Evolutionary conservation across 2,113 vertebrate genomes (phyloP), one percentile per base, ranked within the genome.

Genomic region (Pyrgilauda ruficollis): DNA sequence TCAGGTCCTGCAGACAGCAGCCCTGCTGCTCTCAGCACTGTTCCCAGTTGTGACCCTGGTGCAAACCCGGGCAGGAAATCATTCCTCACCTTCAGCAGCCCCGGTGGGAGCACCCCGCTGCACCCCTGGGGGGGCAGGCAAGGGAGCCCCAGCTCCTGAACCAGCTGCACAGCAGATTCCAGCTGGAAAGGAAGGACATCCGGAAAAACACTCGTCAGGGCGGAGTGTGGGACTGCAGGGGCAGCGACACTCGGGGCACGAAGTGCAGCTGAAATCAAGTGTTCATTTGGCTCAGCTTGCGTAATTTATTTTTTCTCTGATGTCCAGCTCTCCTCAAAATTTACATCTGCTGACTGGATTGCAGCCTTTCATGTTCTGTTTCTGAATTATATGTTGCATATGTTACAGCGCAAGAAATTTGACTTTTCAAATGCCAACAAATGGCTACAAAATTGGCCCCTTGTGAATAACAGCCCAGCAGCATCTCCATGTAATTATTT

Each of bases 401-500:
- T 74, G 95, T 96, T 96, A 84, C 77, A 92, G 69, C 44, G 19
- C 89, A 87, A 97, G 92, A 93, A 97, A 96, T 97, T 84, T 95
- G 96, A 97, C 96, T 95, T 97, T 97, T 97, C 84, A 92, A 95
- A 96, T 95, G 90, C 90, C 95, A 97, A 95, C 95, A 97, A 98
- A 96, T 92, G 96, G 90, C 90, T 96, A 93, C 85, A 96, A 98
- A 98, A 98, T 98, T 97, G 96, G 89, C 69, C 95, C 91, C 95
- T 97, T 77, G 96, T 96, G 97, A 97, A 80, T 97, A 98, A 95
- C 55, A 97, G 85, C 82, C 91, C 68, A 96, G 92, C 85, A 97
- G 77, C 95, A 94, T 97, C 98, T 97, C 97, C 91, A 94, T 91
- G 94, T 90, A 97, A 98, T 98, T 98, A 98, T 98, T 97, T 95